Conservation (phyloP, 2,113 vertebrate species). For the Tupaia chinensis region DNA sequence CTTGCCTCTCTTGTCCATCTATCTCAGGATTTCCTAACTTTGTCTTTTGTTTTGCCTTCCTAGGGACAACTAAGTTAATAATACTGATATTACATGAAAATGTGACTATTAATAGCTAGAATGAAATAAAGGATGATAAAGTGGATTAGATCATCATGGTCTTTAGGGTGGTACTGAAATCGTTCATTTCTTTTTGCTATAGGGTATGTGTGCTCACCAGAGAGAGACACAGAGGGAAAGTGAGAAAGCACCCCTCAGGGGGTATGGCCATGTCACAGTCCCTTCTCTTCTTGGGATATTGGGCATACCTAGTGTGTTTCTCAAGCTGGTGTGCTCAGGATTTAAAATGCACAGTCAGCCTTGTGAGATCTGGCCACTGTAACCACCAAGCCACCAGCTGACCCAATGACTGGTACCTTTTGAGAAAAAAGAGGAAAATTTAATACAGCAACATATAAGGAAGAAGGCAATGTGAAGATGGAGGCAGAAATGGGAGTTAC, state of each 20-base stretch:
- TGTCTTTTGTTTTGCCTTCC: neutral
- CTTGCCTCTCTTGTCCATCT: neutral
- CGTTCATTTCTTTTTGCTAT: too few species aligned
- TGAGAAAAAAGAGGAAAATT: conserved; percentile 29
- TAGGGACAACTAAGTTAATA: neutral
- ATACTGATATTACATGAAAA: neutral
- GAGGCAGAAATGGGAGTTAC: conserved; percentile 25
- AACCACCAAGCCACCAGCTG: too few species aligned
- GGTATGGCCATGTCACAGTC: too few species aligned
- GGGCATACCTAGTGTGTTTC: too few species aligned
- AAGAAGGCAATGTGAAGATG: neutral
- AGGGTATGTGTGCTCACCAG: too few species aligned
- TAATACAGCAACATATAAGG: neutral
- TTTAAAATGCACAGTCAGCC: too few species aligned
- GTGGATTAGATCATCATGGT: neutral
- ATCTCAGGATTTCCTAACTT: neutral
- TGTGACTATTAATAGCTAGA: neutral
- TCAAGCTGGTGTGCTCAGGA: too few species aligned
- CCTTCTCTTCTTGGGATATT: too few species aligned
- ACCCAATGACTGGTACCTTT: neutral
- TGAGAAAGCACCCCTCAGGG: too few species aligned
- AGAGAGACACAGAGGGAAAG: too few species aligned
- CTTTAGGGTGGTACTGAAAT: neutral
- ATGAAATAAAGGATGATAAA: conserved; percentile 33
- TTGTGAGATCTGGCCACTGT: too few species aligned